Base-by-base conservation (phyloP, 2,888 invertebrate genomes). In the Allacma fusca region DNA sequence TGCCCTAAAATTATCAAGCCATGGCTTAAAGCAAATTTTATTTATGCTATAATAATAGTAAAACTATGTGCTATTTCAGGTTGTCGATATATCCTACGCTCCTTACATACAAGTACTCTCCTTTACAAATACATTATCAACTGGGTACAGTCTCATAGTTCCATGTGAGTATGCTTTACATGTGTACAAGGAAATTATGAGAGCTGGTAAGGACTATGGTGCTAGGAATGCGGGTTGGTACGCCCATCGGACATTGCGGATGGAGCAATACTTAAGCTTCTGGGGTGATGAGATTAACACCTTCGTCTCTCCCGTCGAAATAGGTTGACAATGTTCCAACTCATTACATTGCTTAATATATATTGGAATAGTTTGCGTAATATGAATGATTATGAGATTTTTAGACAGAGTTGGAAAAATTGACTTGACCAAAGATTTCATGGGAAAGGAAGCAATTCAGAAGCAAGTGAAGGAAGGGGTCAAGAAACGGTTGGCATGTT, bases 341-440 rank as follows among this genome's bases (percentile, higher is more conserved):
- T n/a, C n/a, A n/a, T n/a, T n/a, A n/a, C n/a, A n/a, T n/a, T n/a
- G n/a, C n/a, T n/a, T n/a, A n/a, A n/a, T n/a, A n/a, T n/a, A n/a
- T n/a, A n/a, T n/a, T n/a, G n/a, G n/a, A n/a, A n/a, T n/a, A n/a
- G n/a, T n/a, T n/a, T n/a, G n/a, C n/a, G n/a, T n/a, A n/a, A n/a
- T n/a, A n/a, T n/a, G n/a, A n/a, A n/a, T n/a, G n/a, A n/a, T n/a
- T n/a, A n/a, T n/a, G n/a, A n/a, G n/a, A n/a, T n/a, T n/a, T 70
- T 16, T 16, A 72, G 72, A 59, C 12, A 16, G 72, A 59, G 34
- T n/a, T 29, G 28, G 19, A 1, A 59, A 40, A 34, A 34, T 72
- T 23, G 72, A 72, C 34, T 28, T 72, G 29, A 72, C 5, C 7
- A 72, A 72, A 24, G 62, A 72, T 34, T 72, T 72, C 28, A 62